phyloP scores from a whole-genome alignment of 1,140 invertebrate species.

The Neodiprion pinetum region DNA sequence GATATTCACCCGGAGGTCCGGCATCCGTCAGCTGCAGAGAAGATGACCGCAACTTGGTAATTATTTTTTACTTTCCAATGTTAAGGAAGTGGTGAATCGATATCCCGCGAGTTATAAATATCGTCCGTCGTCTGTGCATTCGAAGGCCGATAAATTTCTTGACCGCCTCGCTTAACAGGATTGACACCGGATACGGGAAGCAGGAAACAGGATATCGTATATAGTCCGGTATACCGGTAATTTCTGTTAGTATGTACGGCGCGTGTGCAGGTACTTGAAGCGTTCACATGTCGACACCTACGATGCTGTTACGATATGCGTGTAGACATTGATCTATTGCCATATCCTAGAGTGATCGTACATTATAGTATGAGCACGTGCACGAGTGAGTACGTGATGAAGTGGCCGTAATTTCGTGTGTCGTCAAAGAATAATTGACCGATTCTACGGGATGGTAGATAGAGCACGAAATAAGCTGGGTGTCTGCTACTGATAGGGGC shows the following conservation, averaged over 20 bases:
- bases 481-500: constrained; percentile 1
- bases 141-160: too few species aligned
- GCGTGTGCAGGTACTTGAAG: too few species aligned
- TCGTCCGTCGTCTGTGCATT: too few species aligned
- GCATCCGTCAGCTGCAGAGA: constrained; percentile 48
- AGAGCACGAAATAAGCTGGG: background rate
- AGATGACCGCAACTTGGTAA: constrained; percentile 37
- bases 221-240: background rate
- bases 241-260: background rate
- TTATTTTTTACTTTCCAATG: background rate
- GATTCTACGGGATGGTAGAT: background rate
- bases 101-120: too few species aligned
- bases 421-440: background rate
- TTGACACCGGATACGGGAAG: background rate
- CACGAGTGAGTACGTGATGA: background rate
- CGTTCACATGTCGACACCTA: too few species aligned
- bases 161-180: background rate
- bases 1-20: constrained; percentile 52
- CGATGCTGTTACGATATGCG: too few species aligned
- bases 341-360: background rate
- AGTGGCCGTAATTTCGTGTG: background rate
- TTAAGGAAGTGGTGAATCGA: too few species aligned
- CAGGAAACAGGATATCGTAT: constrained; percentile 1
- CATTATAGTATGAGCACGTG: background rate
- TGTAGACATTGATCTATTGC: too few species aligned